A percentile compares a stretch with the other conserved stretches of the same genome.
Conservation (phyloP, 2,888 invertebrate species). For the Caenorhabditis uteleia region DNA sequence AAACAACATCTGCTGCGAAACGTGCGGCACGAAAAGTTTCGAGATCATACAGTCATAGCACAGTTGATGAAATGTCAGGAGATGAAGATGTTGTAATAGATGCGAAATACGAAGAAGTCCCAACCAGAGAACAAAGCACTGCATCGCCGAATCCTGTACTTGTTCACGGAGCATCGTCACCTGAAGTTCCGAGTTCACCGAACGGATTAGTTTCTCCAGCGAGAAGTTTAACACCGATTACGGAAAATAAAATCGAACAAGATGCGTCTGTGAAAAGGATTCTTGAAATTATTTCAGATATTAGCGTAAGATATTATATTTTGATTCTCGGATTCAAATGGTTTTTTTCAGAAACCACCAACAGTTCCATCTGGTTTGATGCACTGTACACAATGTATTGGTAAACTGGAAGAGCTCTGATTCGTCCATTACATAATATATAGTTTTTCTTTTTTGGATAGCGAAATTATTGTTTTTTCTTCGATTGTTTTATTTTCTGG, state of each 20-base stretch:
- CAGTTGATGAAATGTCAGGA: slow-evolving; percentile 52
- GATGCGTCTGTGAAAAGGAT: slow-evolving; percentile 35
- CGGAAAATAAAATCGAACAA: slow-evolving; percentile 1
- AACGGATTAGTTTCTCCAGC: not conserved
- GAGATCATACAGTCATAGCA: slow-evolving; percentile 53
- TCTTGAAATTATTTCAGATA: slow-evolving; percentile 41
- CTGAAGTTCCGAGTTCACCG: not conserved
- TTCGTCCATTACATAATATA: too few species aligned
- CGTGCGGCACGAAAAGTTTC: slow-evolving; percentile 73
- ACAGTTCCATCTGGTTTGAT: slow-evolving; percentile 37
- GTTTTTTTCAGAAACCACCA: slow-evolving; percentile 33
- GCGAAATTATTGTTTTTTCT: slow-evolving; percentile 8
- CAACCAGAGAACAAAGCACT: slow-evolving; percentile 10
- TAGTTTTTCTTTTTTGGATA: slow-evolving; percentile 3
- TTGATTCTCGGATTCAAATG: not conserved
- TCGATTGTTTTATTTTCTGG: not conserved
- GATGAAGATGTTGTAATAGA: slow-evolving; percentile 47
- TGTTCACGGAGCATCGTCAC: not conserved
- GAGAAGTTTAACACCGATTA: not conserved
- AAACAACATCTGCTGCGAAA: slow-evolving; percentile 9
- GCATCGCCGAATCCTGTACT: not conserved
- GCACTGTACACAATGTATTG: slow-evolving; percentile 66
- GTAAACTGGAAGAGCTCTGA: slow-evolving; percentile 54
- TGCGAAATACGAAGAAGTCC: slow-evolving; percentile 19
- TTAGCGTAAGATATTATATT: slow-evolving; percentile 27